A percentile compares a stretch with the other conserved stretches of the same genome.
phyloP scores from a whole-genome alignment of 2,113 vertebrate species.

The Phyllopteryx taeniolatus region DNA sequence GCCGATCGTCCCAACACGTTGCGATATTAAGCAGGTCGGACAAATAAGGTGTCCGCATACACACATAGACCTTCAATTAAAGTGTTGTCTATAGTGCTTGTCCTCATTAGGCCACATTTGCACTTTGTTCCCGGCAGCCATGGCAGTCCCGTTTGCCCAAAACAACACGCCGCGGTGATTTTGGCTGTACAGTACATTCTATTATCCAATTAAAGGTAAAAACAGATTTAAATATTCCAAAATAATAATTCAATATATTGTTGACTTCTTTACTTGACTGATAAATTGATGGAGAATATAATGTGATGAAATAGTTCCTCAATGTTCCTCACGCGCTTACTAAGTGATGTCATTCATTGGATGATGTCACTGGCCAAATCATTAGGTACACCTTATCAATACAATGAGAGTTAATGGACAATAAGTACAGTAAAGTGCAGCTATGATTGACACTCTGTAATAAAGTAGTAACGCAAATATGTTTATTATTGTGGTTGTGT shows the following conservation, averaged over 20 bases:
- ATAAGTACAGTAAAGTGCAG: not conserved
- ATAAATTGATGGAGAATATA: not conserved
- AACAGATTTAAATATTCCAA: too few relatives aligned
- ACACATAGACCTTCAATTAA: too few relatives aligned
- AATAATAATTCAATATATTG: too few relatives aligned
- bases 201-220: too few relatives aligned
- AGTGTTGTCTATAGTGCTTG: too few relatives aligned
- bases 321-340: not conserved
- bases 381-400: not conserved
- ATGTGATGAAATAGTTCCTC: not conserved
- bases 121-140: too few relatives aligned
- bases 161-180: too few relatives aligned
- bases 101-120: too few relatives aligned
- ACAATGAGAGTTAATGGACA: not conserved
- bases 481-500: not conserved
- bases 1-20: not conserved
- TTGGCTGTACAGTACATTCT: too few relatives aligned
- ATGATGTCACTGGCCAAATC: slow-evolving; percentile 6
- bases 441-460: not conserved
- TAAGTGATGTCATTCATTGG: not conserved
- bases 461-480: not conserved
- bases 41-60: not conserved
- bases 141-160: too few relatives aligned
- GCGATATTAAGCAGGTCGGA: not conserved
- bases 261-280: not conserved